Evolutionary conservation across 2,797 vertebrate genomes (phyloP).

Genomic region (Pipistrellus pygmaeus): DNA sequence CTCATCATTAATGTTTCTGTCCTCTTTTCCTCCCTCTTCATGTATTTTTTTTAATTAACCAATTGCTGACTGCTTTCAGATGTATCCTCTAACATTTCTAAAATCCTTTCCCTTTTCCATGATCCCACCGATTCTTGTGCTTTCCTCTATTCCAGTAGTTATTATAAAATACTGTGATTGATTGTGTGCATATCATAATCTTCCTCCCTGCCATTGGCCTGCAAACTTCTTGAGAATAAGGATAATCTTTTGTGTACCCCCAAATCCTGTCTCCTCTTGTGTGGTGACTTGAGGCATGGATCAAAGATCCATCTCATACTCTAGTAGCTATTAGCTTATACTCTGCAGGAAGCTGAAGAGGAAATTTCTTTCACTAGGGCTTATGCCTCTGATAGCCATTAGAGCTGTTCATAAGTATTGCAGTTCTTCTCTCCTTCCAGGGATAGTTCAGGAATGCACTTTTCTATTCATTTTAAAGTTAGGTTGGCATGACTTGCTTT

Average conservation of each 20-base stretch:
- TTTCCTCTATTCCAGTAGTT: neutral
- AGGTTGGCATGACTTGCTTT: neutral
- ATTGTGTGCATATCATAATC: neutral
- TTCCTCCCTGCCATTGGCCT: neutral
- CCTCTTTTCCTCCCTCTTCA: too few relatives aligned
- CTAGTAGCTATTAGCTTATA: neutral
- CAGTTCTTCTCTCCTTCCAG: neutral
- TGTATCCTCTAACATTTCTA: neutral
- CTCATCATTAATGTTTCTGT: too few relatives aligned
- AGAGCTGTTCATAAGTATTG: neutral
- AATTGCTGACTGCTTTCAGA: neutral
- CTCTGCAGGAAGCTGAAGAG: neutral
- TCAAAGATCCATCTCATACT: neutral
- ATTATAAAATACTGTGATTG: neutral
- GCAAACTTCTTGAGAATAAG: conserved; percentile 1
- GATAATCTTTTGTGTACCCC: neutral
- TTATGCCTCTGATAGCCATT: neutral
- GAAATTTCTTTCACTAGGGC: neutral
- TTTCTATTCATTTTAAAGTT: neutral
- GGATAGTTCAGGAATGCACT: neutral
- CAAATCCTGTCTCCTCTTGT: neutral
- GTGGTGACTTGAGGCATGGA: neutral
- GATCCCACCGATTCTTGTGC: neutral
- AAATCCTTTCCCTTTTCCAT: neutral
- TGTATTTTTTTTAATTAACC: too few relatives aligned